These are phyloP conservation scores for Cosmia trapezina DNA, from an alignment of 2,888 invertebrate species.

Conservation along the genomic window DNA sequence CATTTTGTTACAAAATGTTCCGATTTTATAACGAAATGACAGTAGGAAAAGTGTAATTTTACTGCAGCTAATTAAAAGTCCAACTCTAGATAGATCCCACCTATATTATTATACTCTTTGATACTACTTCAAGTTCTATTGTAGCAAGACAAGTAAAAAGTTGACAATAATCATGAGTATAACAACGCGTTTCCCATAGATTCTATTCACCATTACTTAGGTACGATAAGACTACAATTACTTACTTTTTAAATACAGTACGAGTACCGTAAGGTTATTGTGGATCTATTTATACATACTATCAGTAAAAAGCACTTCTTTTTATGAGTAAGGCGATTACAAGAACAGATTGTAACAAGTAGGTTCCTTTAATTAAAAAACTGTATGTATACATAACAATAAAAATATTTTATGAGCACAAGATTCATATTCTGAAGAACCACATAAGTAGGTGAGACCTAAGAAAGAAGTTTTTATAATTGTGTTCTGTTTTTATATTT, in stretches of 20 bases:
- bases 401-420: neutral
- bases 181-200: constrained; percentile 41
- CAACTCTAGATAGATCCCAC: too few species aligned
- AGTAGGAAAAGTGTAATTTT: too few species aligned
- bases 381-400: neutral
- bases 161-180: constrained; percentile 26
- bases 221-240: constrained; percentile 44
- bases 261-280: constrained; percentile 26
- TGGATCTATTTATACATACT: constrained; percentile 5
- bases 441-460: neutral
- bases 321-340: neutral
- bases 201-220: constrained; percentile 19
- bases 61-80: too few species aligned
- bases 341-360: neutral
- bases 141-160: constrained; percentile 37
- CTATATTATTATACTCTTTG: neutral
- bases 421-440: neutral
- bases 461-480: too few species aligned
- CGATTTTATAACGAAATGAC: too few species aligned
- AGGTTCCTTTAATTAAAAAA: neutral
- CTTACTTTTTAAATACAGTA: constrained; percentile 25
- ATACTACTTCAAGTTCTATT: neutral
- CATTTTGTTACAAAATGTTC: too few species aligned
- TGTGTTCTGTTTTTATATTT: too few species aligned
- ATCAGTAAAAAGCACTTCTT: neutral